Evolutionary conservation across 2,113 vertebrate genomes (phyloP), one percentile per base, ranked within the genome.

Genomic region (Myxocyprinus asiaticus): DNA sequence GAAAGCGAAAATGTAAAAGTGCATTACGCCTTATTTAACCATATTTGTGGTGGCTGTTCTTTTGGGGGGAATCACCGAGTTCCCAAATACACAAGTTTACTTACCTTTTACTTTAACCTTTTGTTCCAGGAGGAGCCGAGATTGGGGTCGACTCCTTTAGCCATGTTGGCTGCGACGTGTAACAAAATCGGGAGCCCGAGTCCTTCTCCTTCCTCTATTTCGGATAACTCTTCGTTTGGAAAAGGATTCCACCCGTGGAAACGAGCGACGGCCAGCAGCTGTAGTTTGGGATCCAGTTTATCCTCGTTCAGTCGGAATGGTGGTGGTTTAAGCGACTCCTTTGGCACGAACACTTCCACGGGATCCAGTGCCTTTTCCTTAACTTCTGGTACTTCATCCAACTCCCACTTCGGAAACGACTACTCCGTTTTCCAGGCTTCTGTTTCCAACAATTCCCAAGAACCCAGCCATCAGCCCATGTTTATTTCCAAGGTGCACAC

Each of bases 211-310:
- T 97, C 96, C 42, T 86, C 95, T 48, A 93, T 97, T 82, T 95
- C 96, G 91, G 96, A 98, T 94, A 95, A 93, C 87, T 90, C 95
- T 33, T 94, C 95, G 3, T 97, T 96, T 89, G 95, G 94, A 53
- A 98, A 98, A 90, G 96, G 97, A 78, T 98, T 98, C 90, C 96
- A 98, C 79, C 97, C 97, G 51, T 98, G 97, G 97, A 98, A 98
- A 89, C 93, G 96, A 88, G 89, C 92, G 66, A 65, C 91, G 0
- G 90, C 94, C 3, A 94, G 94, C 89, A 95, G 95, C 90, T 96
- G 96, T 91, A 95, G 94, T 83, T 94, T 96, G 86, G 95, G 96
- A 66, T 94, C 96, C 85, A 90, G 95, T 82, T 90, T 93, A 77
- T 91, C 95, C 50, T 89, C 95, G 67, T 97, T 96, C 87, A 90